Conservation (phyloP, 2,113 vertebrate species). For the Daphoenositta chrysoptera region DNA sequence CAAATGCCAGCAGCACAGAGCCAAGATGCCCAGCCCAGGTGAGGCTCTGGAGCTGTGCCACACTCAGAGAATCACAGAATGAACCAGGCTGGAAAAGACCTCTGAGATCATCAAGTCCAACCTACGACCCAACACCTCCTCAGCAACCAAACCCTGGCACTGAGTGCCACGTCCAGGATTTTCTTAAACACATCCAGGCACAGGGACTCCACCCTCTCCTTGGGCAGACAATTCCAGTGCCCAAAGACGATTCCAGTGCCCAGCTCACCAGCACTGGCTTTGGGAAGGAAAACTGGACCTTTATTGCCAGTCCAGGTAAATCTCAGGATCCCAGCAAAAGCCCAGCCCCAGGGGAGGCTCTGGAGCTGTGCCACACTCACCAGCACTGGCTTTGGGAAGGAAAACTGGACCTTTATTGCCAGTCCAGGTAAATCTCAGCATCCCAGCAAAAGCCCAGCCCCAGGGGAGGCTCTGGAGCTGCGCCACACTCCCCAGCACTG, state of each 20-base stretch:
- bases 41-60: not conserved
- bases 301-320: accelerated
- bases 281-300: not conserved
- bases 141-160: not conserved
- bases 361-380: too few relatives aligned
- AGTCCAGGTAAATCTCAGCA: not conserved
- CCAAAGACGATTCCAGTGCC: not conserved
- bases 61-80: not conserved
- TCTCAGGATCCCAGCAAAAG: not conserved
- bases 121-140: not conserved
- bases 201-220: not conserved
- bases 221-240: not conserved
- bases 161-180: not conserved
- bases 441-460: not conserved
- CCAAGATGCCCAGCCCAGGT: not conserved
- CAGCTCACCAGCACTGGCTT: not conserved
- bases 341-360: not conserved
- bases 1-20: not conserved
- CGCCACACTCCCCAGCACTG: too few relatives aligned
- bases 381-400: not conserved
- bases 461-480: too few relatives aligned
- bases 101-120: not conserved
- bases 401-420: not conserved
- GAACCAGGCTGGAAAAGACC: not conserved
- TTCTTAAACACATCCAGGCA: too few relatives aligned